Evolutionary conservation across 23 tunicate genomes (phyloP), one percentile per base, ranked within the genome.

Genomic region (Halocynthia aurantium): DNA sequence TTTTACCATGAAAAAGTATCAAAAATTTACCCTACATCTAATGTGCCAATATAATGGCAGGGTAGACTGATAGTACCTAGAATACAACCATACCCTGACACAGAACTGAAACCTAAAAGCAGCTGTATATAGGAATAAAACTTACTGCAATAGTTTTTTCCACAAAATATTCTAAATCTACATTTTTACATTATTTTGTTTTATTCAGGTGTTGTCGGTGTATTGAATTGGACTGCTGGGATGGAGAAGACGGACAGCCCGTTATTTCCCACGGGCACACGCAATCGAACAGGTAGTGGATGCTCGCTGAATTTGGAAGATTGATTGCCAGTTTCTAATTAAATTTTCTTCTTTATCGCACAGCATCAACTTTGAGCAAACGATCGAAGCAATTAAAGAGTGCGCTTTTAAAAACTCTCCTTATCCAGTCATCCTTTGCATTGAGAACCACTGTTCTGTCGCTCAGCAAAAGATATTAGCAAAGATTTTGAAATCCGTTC

Each of bases 151-250:
- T n/a, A n/a, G n/a, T n/a, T n/a, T n/a, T 10, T 57, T 57, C 12
- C 12, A 57, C 12, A 57, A 10, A 57, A 57, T 57, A 57, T 57
- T 10, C 62, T 10, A 10, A 58, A 1, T 58, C 15, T 58, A 58
- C 17, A 13, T 13, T 13, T 58, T 58, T 58, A 58, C 17, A 15
- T 58, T 15, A 1, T 58, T 58, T 58, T 58, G 17, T 58, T 58
- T 58, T 58, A 58, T 58, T 74, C 78, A 92, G 98, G 63, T 92
- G 99, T 67, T 96, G 99, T 67, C 81, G 99, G 18, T 96, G 99
- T 80, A 81, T 96, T 40, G 98, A 93, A 64, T 70, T 93, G 44
- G 98, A 93, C 72, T 87, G 94, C 53, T 93, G 98, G 98, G 98
- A 93, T 67, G 98, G 98, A 70, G 31, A 83, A 13, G 76, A 93